phyloP scores from a whole-genome alignment of 2,113 vertebrate species.

The Elephas maximus region DNA sequence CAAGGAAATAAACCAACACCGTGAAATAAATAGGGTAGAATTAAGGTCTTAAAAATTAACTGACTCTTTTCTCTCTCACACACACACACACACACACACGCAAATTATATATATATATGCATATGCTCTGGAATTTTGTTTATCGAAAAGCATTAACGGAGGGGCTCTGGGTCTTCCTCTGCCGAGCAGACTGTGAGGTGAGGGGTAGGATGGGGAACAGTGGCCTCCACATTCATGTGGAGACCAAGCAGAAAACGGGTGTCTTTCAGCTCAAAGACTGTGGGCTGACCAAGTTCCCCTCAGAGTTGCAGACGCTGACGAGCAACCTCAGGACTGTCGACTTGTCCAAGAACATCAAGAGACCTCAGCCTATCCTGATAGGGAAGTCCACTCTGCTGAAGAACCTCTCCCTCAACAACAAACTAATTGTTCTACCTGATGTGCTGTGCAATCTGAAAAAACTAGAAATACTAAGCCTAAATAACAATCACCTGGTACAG shows the following conservation, averaged over 20 bases:
- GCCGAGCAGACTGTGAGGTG: too few relatives aligned
- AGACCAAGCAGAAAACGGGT: constrained; percentile 98
- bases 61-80: constrained; percentile 44
- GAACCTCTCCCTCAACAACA: constrained; percentile 95
- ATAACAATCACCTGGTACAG: constrained; percentile 93
- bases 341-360: constrained; percentile 96
- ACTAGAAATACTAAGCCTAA: constrained; percentile 95
- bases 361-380: constrained; percentile 90
- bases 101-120: accelerated
- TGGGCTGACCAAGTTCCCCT: constrained; percentile 96
- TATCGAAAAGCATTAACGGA: background rate
- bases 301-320: constrained; percentile 95
- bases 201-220: constrained; percentile 95
- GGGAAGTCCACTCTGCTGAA: constrained; percentile 95
- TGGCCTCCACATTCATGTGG: constrained; percentile 97
- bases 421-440: constrained; percentile 92
- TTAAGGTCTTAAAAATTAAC: constrained; percentile 67
- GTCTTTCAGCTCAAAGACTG: constrained; percentile 98
- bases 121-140: constrained; percentile 61
- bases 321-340: constrained; percentile 96
- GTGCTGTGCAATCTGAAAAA: constrained; percentile 97
- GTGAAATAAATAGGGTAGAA: background rate
- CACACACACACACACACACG: background rate
- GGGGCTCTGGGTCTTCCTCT: too few relatives aligned
- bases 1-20: constrained; percentile 68